Evolutionary conservation across 1,140 invertebrate genomes (phyloP), one percentile per base, ranked within the genome.

Genomic region (Magallana gigas): DNA sequence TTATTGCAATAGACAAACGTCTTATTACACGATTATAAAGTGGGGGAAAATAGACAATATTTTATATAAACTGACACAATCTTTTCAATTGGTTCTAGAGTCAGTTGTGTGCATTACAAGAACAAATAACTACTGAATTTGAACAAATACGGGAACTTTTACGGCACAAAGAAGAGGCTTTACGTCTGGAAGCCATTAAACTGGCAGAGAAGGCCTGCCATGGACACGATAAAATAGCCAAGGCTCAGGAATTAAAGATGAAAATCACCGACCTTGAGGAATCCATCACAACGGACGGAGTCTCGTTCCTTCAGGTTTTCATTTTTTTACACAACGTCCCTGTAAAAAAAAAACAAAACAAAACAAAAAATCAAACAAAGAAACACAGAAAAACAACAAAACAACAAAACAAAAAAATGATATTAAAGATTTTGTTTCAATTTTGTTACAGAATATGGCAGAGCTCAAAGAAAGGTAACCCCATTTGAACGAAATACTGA

Each of bases 81-180:
- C 2, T 4, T 48, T 48, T 48, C 36, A 2, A 48, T 36, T 29
- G 36, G 23, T 76, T 76, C 14, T 12, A 76, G 68, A 76, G 68
- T 76, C 68, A 76, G 5, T 76, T 76, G 36, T 76, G 68, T 0
- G 68, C 68, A 11, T 5, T 76, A 29, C 68, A 76, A 76, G 68
- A 76, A 76, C 68, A 76, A 76, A 76, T 76, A 12, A 76, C 68
- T 11, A 4, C 68, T 14, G 68, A 76, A 14, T 76, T 76, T 76
- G 68, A 76, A 76, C 68, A 76, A 76, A 76, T 76, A 76, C 68
- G 68, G 68, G 23, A 76, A 76, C 68, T 76, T 76, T 76, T 76
- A 76, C 68, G 68, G 3, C 68, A 76, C 23, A 76, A 76, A 36
- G 68, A 76, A 29, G 68, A 76, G 23, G 4, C 1, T 3, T 76